Conservation (phyloP, 2,113 vertebrate species). For the Cardinalis cardinalis region DNA sequence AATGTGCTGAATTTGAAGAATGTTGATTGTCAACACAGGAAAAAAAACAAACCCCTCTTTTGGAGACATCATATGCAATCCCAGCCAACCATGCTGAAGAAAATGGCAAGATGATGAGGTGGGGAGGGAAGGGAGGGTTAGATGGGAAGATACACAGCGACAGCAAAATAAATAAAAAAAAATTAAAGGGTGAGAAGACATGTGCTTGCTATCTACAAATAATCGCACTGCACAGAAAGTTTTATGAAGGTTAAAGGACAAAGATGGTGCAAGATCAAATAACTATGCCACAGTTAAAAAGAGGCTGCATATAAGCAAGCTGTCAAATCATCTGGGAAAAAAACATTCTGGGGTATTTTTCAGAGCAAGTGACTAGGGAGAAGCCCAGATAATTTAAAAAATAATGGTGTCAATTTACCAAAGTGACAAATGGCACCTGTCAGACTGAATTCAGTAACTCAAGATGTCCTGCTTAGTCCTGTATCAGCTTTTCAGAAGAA, state of each 20-base stretch:
- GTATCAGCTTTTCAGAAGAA: not conserved
- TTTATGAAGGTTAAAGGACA: not conserved
- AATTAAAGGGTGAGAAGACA: not conserved
- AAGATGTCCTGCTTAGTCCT: not conserved
- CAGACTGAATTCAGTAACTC: not conserved
- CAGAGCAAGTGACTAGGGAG: not conserved
- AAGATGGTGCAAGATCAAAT: not conserved
- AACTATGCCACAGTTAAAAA: not conserved
- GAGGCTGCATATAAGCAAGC: not conserved
- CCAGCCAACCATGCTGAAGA: not conserved
- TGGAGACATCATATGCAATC: not conserved
- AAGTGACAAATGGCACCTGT: not conserved
- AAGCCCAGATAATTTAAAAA: not conserved
- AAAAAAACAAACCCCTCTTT: fast-evolving
- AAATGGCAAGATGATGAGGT: not conserved
- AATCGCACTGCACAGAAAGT: not conserved
- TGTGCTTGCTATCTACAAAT: not conserved
- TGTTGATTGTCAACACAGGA: not conserved
- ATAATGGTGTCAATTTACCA: not conserved
- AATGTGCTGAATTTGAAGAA: not conserved
- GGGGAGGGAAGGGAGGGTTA: not conserved
- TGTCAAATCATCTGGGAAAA: not conserved
- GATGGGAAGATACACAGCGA: not conserved
- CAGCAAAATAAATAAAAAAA: not conserved
- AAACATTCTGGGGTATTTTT: not conserved